Percentiles rank a stretch among this genome's conserved stretches.
Conservation (phyloP, 2,888 invertebrate species). For the Escarpia spicata region DNA sequence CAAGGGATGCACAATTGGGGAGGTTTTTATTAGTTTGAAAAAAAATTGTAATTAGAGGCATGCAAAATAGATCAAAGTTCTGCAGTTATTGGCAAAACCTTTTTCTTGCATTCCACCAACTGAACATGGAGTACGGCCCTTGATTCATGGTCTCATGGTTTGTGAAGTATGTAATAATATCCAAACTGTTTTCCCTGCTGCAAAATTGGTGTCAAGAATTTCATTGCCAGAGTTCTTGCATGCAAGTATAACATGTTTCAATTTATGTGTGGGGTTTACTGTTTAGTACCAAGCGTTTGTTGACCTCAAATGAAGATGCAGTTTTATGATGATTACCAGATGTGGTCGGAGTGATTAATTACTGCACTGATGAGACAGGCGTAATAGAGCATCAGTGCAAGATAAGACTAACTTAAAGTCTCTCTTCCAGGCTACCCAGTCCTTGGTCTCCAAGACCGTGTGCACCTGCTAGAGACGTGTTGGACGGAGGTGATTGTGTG, state of each 20-base stretch:
- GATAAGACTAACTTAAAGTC: neutral
- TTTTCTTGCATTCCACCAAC: neutral
- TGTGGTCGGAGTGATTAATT: neutral
- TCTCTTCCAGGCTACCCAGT: conserved; percentile 55
- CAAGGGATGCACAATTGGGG: neutral
- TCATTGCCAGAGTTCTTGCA: no score
- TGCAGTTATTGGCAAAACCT: neutral
- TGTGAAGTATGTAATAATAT: no score
- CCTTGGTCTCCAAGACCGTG: conserved; percentile 57
- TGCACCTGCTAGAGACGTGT: conserved; percentile 59
- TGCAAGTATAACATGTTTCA: neutral
- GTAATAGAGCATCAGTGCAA: neutral
- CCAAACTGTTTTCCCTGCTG: no score
- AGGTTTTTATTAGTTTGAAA: neutral
- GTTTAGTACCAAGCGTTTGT: neutral
- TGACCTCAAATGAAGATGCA: neutral
- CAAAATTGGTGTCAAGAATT: no score
- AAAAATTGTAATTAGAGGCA: neutral
- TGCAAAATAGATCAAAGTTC: neutral
- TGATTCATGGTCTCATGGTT: no score
- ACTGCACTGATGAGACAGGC: neutral
- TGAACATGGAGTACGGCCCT: no score
- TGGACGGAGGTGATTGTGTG: conserved; percentile 61
- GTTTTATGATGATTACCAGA: neutral
- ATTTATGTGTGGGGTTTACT: neutral